These are phyloP conservation scores for Uropsilus gracilis DNA, from an alignment of 2,113 vertebrate species.

Conservation along the genomic window DNA sequence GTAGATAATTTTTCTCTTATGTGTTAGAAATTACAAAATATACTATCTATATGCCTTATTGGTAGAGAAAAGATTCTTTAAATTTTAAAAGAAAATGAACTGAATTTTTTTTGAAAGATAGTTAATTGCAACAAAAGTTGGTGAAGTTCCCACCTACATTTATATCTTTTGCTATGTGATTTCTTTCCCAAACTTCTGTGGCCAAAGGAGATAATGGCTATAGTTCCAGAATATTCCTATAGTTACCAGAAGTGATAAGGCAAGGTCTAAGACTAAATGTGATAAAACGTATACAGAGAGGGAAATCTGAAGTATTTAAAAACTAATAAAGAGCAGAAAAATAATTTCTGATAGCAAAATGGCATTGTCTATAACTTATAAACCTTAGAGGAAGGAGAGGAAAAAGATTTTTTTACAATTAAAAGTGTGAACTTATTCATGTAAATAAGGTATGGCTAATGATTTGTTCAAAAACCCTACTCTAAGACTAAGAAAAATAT, in stretches of 20 bases:
- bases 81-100: too few species aligned
- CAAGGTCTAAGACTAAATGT: background rate
- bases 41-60: too few species aligned
- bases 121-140: too few species aligned
- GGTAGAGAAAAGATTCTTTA: too few species aligned
- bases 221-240: background rate
- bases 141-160: too few species aligned
- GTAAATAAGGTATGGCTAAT: too few species aligned
- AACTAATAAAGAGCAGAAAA: background rate
- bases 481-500: too few species aligned
- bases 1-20: constrained; percentile 17
- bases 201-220: background rate
- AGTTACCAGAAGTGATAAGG: background rate
- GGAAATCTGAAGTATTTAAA: constrained; percentile 7
- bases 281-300: background rate
- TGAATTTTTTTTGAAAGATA: too few species aligned
- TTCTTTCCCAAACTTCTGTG: too few species aligned
- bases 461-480: too few species aligned
- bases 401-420: background rate
- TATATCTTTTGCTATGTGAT: too few species aligned
- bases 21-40: background rate
- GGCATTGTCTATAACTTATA: background rate
- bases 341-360: background rate
- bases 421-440: too few species aligned
- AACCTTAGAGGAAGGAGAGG: background rate